Base-by-base conservation (phyloP, 2,797 vertebrate genomes). In the Numenius phaeopus region DNA sequence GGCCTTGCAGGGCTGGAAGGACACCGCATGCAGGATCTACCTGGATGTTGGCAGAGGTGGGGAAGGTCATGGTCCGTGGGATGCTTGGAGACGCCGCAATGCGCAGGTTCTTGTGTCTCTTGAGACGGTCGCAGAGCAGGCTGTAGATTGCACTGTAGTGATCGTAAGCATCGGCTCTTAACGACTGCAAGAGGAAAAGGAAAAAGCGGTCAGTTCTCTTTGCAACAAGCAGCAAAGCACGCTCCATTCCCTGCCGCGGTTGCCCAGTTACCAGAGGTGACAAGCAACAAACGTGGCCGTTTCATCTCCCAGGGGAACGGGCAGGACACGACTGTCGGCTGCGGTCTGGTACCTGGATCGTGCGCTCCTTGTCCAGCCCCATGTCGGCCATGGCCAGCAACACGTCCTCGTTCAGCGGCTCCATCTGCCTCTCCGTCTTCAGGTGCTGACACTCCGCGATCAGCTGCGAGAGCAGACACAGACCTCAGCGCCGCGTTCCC, bases 141-240 rank as follows among this genome's bases (percentile, higher is more conserved):
- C 99, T 99, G 98, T 99, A 99, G 98, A 99, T 99, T 90, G 99
- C 99, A 89, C 99, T 99, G 98, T 99, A 99, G 99, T 99, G 99
- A 98, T 99, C 99, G 9, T 99, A 99, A 37, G 99, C 99, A 15
- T 99, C 99, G 9, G 99, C 99, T 86, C 99, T 98, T 83, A 99
- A 95, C 7, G 99, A 99, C 99, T 99, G 69, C 4, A 94, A 64
- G 84, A 42, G 75, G 81, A 54, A 47, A 83, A 59, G 67, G 67
- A 47, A 17, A 39, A 21, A 70, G 66, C 1, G 0, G 10, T 93
- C 71, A 39, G 19, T 5, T 19, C 40, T 14, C 21, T n/a, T 1
- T 3, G 21, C 4, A 49, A 22, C 39, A 15, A 17, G 47, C 1
- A 12, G 4, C 1, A 8, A 13, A 44, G 16, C 0, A 4, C 2